phyloP scores from a whole-genome alignment of 2,888 invertebrate genomes.

The Diploptera punctata region DNA sequence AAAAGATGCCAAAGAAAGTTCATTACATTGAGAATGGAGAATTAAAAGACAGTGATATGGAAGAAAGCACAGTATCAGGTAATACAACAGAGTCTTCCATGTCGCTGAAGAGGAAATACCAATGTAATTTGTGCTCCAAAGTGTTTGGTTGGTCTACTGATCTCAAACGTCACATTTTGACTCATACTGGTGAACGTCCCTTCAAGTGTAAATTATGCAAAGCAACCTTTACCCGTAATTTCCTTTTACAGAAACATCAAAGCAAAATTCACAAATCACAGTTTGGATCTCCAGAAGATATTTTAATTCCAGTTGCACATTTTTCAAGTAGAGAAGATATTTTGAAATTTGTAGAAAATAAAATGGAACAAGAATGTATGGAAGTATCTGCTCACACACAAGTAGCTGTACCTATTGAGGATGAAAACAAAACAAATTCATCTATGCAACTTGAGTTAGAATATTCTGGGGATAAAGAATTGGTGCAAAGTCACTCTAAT shows the following conservation, averaged over 20 bases:
- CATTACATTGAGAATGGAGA: constrained; percentile 15
- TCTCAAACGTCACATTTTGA: constrained; percentile 55
- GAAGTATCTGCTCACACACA: no score
- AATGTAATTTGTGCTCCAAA: constrained; percentile 53
- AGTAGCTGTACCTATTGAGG: no score
- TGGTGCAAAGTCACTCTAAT: not conserved
- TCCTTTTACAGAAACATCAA: constrained; percentile 55
- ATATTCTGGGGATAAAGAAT: not conserved
- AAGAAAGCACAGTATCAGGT: not conserved
- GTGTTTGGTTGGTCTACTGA: constrained; percentile 56
- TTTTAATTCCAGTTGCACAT: no score
- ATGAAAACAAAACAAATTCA: no score
- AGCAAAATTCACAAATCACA: constrained; percentile 49
- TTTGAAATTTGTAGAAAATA: not conserved
- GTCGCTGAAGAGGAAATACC: constrained; percentile 49
- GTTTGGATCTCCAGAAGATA: no score
- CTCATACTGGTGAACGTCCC: constrained; percentile 55
- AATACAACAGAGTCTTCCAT: not conserved
- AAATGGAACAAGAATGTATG: not conserved
- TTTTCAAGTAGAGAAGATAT: not conserved
- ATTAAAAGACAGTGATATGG: not conserved
- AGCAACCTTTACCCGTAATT: constrained; percentile 54
- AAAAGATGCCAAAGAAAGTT: constrained; percentile 44
- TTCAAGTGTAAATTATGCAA: constrained; percentile 54
- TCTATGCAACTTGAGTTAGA: no score